Evolutionary conservation across 2,113 vertebrate genomes (phyloP).

Genomic region (Poecile atricapillus): DNA sequence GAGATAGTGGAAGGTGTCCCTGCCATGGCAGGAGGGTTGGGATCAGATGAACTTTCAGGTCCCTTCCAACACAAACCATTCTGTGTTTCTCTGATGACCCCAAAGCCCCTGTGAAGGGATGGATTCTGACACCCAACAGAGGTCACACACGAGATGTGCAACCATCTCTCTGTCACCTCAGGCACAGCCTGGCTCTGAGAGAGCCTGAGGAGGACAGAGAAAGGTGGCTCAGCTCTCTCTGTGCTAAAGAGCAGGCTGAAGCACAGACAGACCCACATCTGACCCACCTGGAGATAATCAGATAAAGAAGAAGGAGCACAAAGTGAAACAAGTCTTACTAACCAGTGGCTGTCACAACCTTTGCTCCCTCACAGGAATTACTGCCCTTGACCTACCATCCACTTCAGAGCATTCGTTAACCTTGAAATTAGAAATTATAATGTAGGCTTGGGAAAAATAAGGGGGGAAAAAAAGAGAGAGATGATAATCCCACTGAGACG

Average conservation of each 20-base stretch:
- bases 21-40: not conserved
- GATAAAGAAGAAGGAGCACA: not conserved
- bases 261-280: not conserved
- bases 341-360: not conserved
- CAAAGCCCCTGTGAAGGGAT: not conserved
- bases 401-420: not conserved
- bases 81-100: not conserved
- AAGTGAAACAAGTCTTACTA: not conserved
- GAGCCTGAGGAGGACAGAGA: not conserved
- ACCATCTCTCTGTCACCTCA: not conserved
- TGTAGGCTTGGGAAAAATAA: not conserved
- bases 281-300: not conserved
- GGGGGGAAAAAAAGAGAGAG: not conserved
- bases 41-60: not conserved
- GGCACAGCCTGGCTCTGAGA: not conserved
- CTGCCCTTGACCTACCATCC: not conserved
- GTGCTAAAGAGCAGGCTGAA: not conserved
- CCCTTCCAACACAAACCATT: not conserved
- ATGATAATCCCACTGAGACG: not conserved
- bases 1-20: not conserved
- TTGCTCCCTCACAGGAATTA: not conserved
- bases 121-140: not conserved
- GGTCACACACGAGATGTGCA: accelerated
- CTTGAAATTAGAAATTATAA: constrained; percentile 30
- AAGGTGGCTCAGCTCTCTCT: not conserved